phyloP scores from a whole-genome alignment of 2,113 vertebrate species.

The Neolamprologus sp. region DNA sequence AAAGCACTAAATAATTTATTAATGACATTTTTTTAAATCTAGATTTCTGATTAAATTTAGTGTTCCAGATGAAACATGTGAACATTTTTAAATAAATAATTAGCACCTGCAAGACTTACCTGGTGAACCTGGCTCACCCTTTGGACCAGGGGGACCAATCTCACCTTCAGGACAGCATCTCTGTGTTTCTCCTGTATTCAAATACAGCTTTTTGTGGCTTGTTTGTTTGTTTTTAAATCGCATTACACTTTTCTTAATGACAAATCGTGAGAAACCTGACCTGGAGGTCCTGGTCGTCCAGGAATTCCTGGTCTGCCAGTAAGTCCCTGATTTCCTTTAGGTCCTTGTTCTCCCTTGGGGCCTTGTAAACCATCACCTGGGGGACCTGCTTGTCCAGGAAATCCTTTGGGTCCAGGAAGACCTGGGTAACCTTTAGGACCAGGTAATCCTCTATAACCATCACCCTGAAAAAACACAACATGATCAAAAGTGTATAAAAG shows the following conservation, averaged over 20 bases:
- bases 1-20: not conserved
- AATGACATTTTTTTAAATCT: not conserved
- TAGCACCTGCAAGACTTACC: conserved; percentile 20
- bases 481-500: not conserved
- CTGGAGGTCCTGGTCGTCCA: conserved; percentile 58
- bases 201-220: not conserved
- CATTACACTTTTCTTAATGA: not conserved
- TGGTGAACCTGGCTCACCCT: conserved; percentile 37
- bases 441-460: conserved; percentile 58
- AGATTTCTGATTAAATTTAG: not conserved
- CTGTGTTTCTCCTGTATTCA: conserved; percentile 38
- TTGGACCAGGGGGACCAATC: conserved; percentile 19
- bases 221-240: not conserved
- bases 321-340: conserved; percentile 70
- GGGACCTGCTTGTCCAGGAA: conserved; percentile 63
- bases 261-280: not conserved
- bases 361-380: conserved; percentile 72
- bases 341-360: conserved; percentile 64
- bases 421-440: conserved; percentile 79
- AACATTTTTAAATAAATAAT: not conserved
- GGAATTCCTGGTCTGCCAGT: conserved; percentile 68
- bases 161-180: not conserved
- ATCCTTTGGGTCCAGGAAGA: conserved; percentile 70
- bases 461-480: conserved; percentile 64
- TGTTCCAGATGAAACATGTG: not conserved